Percentiles rank a stretch among this genome's conserved stretches.
These are phyloP conservation scores for Anarrhichthys ocellatus DNA, from an alignment of 2,113 vertebrate species.

Conservation along the genomic window DNA sequence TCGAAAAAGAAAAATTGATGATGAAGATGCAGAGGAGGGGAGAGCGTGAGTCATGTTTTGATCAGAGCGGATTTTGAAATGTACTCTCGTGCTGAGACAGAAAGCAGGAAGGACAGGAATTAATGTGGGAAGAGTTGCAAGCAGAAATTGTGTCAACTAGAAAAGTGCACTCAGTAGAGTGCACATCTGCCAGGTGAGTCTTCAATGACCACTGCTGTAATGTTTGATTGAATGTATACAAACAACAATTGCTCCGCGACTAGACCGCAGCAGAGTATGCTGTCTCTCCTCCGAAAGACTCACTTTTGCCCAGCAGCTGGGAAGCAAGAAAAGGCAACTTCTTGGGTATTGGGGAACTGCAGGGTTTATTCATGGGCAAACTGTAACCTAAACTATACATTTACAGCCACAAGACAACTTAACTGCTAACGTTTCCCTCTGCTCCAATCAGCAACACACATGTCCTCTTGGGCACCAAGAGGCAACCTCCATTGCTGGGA, in stretches of 20 bases:
- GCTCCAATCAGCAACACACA: background rate
- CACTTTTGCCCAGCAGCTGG: background rate
- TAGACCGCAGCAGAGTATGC: background rate
- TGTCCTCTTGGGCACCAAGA: background rate
- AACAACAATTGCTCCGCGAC: background rate
- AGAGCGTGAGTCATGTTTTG: background rate
- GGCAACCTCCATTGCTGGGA: too few species aligned
- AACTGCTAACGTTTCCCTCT: background rate
- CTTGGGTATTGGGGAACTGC: background rate
- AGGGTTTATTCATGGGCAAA: background rate
- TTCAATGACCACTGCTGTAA: background rate
- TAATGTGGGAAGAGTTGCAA: background rate
- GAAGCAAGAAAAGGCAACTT: background rate
- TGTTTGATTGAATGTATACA: constrained; percentile 1
- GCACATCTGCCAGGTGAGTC: too few species aligned
- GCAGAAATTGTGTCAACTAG: background rate
- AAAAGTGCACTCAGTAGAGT: background rate
- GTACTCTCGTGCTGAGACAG: background rate
- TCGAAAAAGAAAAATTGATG: background rate
- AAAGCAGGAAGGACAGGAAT: background rate
- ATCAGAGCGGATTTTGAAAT: background rate
- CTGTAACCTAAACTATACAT: background rate
- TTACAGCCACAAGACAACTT: background rate
- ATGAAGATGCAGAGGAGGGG: background rate
- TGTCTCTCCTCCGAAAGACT: background rate